Conservation (phyloP, 92 coral and sea anemone genomes). For the Parazoanthus atlanticus region DNA sequence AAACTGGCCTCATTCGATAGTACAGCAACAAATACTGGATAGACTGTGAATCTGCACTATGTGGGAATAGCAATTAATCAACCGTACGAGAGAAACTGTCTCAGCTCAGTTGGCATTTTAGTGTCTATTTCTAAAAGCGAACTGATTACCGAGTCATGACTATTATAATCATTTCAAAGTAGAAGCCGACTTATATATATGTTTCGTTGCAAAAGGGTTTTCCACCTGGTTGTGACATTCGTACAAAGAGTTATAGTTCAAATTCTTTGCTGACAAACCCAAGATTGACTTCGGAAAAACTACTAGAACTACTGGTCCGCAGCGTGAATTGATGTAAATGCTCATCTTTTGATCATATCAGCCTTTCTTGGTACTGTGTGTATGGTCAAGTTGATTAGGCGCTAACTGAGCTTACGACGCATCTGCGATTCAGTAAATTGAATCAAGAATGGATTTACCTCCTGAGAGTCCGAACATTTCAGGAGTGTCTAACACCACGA, state of each 20-base stretch:
- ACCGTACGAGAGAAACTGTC: background rate
- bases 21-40: background rate
- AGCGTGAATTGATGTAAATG: background rate
- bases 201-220: background rate
- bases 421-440: background rate
- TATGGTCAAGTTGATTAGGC: background rate
- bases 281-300: background rate
- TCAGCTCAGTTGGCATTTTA: too few species aligned
- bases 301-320: background rate
- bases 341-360: too few species aligned
- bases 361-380: background rate
- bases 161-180: background rate
- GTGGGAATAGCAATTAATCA: background rate
- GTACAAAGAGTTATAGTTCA: background rate
- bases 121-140: background rate
- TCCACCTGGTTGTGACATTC: background rate
- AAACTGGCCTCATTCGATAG: background rate
- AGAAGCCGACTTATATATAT: background rate
- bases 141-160: background rate
- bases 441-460: background rate
- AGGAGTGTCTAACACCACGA: background rate
- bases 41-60: background rate
- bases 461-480: background rate
- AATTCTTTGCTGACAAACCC: background rate
- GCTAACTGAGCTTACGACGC: background rate